A percentile compares a stretch with the other conserved stretches of the same genome.
Evolutionary conservation across 2,113 vertebrate species (phyloP).

Genomic region (Esox niger): DNA sequence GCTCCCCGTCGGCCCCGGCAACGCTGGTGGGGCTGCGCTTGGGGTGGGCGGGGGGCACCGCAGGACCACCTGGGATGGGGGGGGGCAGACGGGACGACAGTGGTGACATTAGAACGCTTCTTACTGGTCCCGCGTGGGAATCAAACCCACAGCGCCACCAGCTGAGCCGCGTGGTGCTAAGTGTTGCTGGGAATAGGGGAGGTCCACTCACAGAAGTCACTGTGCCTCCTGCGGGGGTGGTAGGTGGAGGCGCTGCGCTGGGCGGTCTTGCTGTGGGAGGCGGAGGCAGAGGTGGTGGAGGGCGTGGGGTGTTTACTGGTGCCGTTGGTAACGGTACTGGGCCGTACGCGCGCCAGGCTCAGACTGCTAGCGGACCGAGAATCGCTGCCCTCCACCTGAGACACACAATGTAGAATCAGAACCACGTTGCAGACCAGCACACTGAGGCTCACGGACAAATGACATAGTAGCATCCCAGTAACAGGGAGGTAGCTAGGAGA

Average conservation of each 20-base stretch:
- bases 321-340: conserved; percentile 79
- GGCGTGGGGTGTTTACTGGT: conserved; percentile 76
- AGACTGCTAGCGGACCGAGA: conserved; percentile 78
- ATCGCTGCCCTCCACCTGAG: conserved; percentile 70
- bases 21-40: conserved; percentile 86
- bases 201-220: conserved; percentile 84
- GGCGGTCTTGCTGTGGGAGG: conserved; percentile 78
- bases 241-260: conserved; percentile 85
- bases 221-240: conserved; percentile 90
- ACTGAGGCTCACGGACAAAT: too few species aligned
- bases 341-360: conserved; percentile 83
- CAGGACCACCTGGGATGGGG: conserved; percentile 76
- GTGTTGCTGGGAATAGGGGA: too few species aligned
- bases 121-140: too few species aligned
- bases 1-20: conserved; percentile 67
- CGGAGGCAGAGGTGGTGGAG: conserved; percentile 56
- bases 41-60: conserved; percentile 74
- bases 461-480: too few species aligned
- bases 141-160: too few species aligned
- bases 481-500: too few species aligned
- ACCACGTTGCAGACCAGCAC: background rate
- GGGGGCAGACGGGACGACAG: background rate
- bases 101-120: too few species aligned
- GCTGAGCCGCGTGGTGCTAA: too few species aligned
- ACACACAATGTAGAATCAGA: background rate